Evolutionary conservation across 2,888 invertebrate genomes (phyloP).

Genomic region (Stratiomys singularior): DNA sequence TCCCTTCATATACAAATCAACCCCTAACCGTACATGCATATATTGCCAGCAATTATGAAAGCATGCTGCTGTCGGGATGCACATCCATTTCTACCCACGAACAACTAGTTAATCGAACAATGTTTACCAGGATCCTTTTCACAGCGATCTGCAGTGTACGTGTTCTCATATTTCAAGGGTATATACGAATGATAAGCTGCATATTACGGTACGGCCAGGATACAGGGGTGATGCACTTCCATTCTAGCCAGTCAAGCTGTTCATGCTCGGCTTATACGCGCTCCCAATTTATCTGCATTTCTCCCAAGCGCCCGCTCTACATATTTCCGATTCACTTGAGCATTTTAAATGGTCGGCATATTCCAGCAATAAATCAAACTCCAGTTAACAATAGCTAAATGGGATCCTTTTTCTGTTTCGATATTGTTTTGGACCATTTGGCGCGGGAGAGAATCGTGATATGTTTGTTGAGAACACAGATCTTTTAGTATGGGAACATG

Average conservation of each 20-base stretch:
- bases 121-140: neutral
- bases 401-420: neutral
- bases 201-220: neutral
- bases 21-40: neutral
- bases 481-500: neutral
- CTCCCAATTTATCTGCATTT: neutral
- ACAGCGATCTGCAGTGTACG: neutral
- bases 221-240: neutral
- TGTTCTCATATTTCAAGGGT: neutral
- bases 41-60: neutral
- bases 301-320: neutral
- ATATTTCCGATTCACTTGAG: neutral
- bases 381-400: constrained; percentile 22
- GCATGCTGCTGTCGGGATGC: neutral
- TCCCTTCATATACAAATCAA: neutral
- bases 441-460: neutral
- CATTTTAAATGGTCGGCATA: constrained; percentile 3
- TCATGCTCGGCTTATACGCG: neutral
- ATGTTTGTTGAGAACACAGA: neutral
- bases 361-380: constrained; percentile 18
- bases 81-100: neutral
- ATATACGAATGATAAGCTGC: neutral
- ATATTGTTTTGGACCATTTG: neutral
- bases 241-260: neutral
- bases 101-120: neutral